These are phyloP conservation scores for Tribolium castaneum DNA, from an alignment of 1,140 invertebrate genomes.

Conservation along the genomic window DNA sequence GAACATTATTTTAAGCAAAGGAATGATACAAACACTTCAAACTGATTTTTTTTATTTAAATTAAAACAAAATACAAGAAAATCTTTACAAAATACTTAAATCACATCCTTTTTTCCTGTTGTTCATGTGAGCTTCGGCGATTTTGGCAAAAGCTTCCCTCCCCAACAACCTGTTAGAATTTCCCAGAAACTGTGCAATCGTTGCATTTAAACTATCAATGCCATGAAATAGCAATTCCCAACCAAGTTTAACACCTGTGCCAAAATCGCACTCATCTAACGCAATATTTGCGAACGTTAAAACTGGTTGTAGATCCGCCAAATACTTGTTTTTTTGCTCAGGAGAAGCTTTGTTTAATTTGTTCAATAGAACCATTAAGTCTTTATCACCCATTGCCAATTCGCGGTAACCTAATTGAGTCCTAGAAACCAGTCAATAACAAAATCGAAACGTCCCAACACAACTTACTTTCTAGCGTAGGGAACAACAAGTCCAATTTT, in stretches of 20 bases:
- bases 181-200: slow-evolving; percentile 73
- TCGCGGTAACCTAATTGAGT: slow-evolving; percentile 60
- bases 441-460: not conserved
- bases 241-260: slow-evolving; percentile 89
- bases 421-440: slow-evolving; percentile 47
- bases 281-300: slow-evolving; percentile 87
- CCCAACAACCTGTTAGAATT: slow-evolving; percentile 84
- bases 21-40: too few relatives aligned
- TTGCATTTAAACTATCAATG: slow-evolving; percentile 74
- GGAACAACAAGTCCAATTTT: slow-evolving; percentile 90
- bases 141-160: slow-evolving; percentile 79
- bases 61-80: not conserved
- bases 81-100: slow-evolving; percentile 58
- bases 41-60: too few relatives aligned
- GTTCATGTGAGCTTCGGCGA: slow-evolving; percentile 76
- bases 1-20: too few relatives aligned
- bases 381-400: slow-evolving; percentile 56
- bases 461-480: slow-evolving; percentile 79
- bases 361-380: slow-evolving; percentile 79
- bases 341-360: slow-evolving; percentile 72
- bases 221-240: slow-evolving; percentile 87
- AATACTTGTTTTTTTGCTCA: slow-evolving; percentile 69
- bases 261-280: slow-evolving; percentile 94
- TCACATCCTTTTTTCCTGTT: slow-evolving; percentile 66
- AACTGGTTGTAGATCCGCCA: slow-evolving; percentile 79